phyloP scores from a whole-genome alignment of 2,888 invertebrate species.

The Neoitamus cyanurus region DNA sequence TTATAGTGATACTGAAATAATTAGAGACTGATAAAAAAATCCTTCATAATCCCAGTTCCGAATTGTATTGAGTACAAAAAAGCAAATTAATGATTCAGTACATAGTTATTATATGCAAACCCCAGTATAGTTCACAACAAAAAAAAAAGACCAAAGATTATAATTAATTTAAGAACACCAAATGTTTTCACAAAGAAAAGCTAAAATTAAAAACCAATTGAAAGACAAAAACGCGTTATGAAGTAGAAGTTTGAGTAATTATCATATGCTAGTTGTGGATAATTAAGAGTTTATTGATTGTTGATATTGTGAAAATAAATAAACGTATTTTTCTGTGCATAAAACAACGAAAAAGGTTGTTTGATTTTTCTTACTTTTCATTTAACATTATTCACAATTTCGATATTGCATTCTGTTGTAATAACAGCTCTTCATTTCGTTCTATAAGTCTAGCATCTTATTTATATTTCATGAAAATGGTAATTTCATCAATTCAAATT shows the following conservation, averaged over 20 bases:
- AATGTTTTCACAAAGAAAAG: not conserved
- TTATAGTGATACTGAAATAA: not conserved
- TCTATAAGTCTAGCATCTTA: not conserved
- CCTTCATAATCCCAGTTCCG: not conserved
- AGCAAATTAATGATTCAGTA: not conserved
- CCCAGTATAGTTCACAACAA: not conserved
- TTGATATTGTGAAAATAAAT: slow-evolving; percentile 22
- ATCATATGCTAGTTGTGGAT: not conserved
- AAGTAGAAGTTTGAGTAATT: not conserved
- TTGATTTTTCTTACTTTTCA: not conserved
- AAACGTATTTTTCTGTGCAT: slow-evolving; percentile 25
- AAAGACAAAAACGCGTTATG: not conserved
- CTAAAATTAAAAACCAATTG: not conserved
- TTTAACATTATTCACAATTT: not conserved
- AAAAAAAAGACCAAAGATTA: not conserved
- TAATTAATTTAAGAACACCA: not conserved
- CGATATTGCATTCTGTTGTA: not conserved
- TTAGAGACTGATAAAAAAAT: not conserved
- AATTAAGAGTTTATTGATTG: slow-evolving; percentile 22
- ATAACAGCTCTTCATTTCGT: not conserved
- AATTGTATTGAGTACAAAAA: too few species aligned
- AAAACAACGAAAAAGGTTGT: slow-evolving; percentile 32
- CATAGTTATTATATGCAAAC: not conserved
- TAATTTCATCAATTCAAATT: too few species aligned
- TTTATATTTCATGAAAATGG: too few species aligned